Evolutionary conservation across 2,113 vertebrate species (phyloP).

Genomic region (Hippocampus comes): DNA sequence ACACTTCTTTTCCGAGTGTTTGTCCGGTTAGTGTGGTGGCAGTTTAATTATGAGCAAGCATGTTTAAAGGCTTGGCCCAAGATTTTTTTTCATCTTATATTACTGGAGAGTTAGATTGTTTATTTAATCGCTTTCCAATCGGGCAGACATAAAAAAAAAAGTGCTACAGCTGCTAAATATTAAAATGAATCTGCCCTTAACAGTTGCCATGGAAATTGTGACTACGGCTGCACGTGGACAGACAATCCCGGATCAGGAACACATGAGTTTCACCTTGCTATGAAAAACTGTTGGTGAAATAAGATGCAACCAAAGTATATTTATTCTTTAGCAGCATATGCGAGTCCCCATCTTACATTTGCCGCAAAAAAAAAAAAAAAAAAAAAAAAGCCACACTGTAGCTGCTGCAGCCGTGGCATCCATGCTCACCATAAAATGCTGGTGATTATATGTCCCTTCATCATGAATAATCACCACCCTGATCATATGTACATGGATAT

Average conservation of each 20-base stretch:
- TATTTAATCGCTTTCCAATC: neutral
- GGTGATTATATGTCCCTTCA: constrained; percentile 66
- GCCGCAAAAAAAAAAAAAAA: neutral
- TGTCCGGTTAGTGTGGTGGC: neutral
- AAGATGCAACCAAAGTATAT: neutral
- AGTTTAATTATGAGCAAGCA: neutral
- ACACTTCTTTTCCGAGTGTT: neutral
- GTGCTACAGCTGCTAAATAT: neutral
- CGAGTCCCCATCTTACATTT: neutral
- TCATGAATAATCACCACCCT: constrained; percentile 62
- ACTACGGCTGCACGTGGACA: neutral
- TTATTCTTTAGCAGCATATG: neutral
- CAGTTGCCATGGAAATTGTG: constrained; percentile 8
- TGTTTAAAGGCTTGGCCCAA: neutral
- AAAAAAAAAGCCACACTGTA: neutral
- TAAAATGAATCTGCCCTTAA: neutral
- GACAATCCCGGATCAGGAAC: neutral
- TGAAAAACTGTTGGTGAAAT: neutral
- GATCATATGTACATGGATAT: constrained; percentile 62
- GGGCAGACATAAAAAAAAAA: neutral
- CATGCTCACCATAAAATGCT: constrained; percentile 50
- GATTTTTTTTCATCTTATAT: neutral
- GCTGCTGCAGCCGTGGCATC: constrained; percentile 20
- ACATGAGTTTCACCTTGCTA: neutral
- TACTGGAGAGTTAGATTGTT: neutral